Base-by-base conservation (phyloP, 2,113 vertebrate species). In the Tenrec ecaudatus region DNA sequence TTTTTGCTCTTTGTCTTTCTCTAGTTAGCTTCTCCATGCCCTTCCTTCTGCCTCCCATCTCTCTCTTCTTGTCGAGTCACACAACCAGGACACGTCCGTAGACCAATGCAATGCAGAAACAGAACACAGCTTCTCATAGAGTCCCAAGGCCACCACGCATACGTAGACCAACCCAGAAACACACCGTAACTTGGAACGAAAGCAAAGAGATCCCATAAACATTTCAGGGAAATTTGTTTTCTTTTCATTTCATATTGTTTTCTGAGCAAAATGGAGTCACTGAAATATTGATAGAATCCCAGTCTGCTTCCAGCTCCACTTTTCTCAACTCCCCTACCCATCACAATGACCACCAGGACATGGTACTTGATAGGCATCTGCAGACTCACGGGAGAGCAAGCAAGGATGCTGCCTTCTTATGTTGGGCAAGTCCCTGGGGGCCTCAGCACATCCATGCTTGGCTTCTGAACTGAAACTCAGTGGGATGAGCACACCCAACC, bases 81-180 rank as follows among this genome's bases (percentile, higher is more conserved):
- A 25, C 4, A 22, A 12, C 3, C 0, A 0, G 17, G 27, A 83
- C 11, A 25, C 0, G 20, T 2, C 1, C 0, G 57, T 66, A 66
- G 16, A 33, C 16, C 17, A 69, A 25, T 11, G 10, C 17, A 69
- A 25, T 11, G 10, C 9, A 75, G 8, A 43, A 19, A 33, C 27
- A 40, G 14, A 36, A 36, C 0, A 3, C 36, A 60, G 1, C 11
- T 14, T 58, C 43, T 40, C 64, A 31, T 0, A 12, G 20, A 4
- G 4, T 31, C 64, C 11, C 38, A 31, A 3, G 23, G 10, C 3
- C 0, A 0, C 47, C n/a, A 83, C 10, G 16, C 0, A 25, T 2
- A 2, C 0, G 62, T 62, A 62, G 20, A 38, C 15, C 17, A 68
- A 25, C 20, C 9, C 9, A 75, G 8, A 40, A 23, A 33, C 27